Evolutionary conservation across 1,140 invertebrate genomes (phyloP).

Genomic region (Trichogramma pretiosum): DNA sequence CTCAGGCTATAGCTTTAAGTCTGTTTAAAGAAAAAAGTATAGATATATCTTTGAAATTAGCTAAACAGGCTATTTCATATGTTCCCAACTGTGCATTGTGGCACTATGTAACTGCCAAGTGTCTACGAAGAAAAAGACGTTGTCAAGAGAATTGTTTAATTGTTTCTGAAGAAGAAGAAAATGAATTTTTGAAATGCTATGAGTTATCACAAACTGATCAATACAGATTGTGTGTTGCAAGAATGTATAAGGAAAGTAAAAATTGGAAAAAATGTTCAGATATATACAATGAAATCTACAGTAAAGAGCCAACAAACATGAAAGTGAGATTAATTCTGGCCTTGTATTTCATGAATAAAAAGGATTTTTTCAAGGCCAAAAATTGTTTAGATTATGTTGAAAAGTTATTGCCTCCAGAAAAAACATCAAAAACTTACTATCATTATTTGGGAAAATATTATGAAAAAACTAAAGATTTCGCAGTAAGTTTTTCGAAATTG

Average conservation of each 20-base stretch:
- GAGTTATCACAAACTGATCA: conserved; percentile 2
- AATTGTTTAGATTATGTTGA: conserved; percentile 6
- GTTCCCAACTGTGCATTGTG: not conserved
- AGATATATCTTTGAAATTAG: too few relatives aligned
- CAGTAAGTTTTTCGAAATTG: too few relatives aligned
- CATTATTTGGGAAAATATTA: too few relatives aligned
- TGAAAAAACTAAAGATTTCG: too few relatives aligned
- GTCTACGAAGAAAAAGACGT: not conserved
- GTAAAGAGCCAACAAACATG: not conserved
- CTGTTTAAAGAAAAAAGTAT: too few relatives aligned
- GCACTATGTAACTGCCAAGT: not conserved
- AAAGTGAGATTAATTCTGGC: not conserved
- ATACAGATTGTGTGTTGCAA: conserved; percentile 6
- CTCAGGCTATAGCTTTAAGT: too few relatives aligned
- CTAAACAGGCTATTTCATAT: not conserved
- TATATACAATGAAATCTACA: too few relatives aligned
- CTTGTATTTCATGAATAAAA: not conserved
- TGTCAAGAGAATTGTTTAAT: too few relatives aligned
- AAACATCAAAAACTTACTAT: too few relatives aligned
- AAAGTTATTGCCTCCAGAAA: too few relatives aligned
- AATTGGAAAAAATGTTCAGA: too few relatives aligned
- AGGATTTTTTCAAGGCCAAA: conserved; percentile 1
- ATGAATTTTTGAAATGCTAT: not conserved
- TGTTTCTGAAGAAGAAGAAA: not conserved
- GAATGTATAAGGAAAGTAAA: too few relatives aligned